These are phyloP conservation scores for Turdus rufiventris DNA, from an alignment of 2,113 vertebrate genomes.

Conservation along the genomic window DNA sequence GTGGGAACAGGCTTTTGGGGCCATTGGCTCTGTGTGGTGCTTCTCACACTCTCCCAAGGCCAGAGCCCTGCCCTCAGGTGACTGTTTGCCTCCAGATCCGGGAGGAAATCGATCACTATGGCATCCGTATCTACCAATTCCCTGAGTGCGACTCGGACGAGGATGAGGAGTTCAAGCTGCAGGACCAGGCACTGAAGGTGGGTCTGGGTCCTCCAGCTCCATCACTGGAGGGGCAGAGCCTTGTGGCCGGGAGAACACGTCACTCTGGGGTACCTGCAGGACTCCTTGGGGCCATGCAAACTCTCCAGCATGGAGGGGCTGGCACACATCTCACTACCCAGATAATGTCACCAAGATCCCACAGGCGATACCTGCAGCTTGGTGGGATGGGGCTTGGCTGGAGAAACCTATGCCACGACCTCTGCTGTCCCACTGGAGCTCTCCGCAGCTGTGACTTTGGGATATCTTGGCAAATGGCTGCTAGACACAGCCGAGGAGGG, in stretches of 20 bases:
- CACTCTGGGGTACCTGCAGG: background rate
- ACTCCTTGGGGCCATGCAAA: fast-evolving
- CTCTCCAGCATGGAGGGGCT: background rate
- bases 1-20: background rate
- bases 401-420: background rate
- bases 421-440: background rate
- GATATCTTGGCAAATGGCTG: background rate
- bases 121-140: conserved; percentile 96
- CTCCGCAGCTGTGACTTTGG: background rate
- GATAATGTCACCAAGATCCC: background rate
- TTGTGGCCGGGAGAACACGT: fast-evolving
- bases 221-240: background rate
- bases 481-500: background rate
- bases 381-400: background rate
- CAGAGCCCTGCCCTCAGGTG: background rate
- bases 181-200: conserved; percentile 94
- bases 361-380: background rate
- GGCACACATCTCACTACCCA: background rate
- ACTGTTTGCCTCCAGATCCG: conserved; percentile 80
- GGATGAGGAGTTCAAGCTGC: conserved; percentile 96
- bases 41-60: background rate
- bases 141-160: conserved; percentile 96
- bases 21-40: fast-evolving
- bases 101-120: conserved; percentile 89
- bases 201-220: background rate